Percentiles rank a stretch among this genome's conserved stretches.
Conservation (phyloP, 1,140 invertebrate genomes). For the Drosophila persimilis region DNA sequence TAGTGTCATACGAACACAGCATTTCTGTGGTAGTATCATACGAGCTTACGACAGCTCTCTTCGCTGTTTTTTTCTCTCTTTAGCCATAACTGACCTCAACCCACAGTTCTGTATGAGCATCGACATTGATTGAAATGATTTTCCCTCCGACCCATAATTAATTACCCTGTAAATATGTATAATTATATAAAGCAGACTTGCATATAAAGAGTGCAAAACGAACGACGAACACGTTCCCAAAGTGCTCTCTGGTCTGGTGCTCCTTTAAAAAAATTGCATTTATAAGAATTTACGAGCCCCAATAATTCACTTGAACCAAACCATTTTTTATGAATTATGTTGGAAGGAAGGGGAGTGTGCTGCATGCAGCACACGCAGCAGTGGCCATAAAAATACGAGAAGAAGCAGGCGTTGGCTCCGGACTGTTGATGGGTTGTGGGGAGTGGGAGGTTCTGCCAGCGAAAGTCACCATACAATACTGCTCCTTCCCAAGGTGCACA, state of each 20-base stretch:
- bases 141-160: conserved; percentile 27
- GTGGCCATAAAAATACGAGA: conserved; percentile 57
- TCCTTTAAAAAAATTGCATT: conserved; percentile 48
- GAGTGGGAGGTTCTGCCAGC: conserved; percentile 16
- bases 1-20: too few species aligned
- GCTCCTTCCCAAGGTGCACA: not conserved
- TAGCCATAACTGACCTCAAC: not conserved
- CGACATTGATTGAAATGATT: conserved; percentile 35
- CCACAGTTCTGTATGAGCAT: not conserved
- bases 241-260: conserved; percentile 2
- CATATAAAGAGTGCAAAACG: conserved; percentile 18
- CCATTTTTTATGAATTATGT: conserved; percentile 63
- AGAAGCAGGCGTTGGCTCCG: conserved; percentile 49
- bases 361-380: conserved; percentile 27
- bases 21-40: too few species aligned
- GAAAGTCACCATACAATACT: conserved; percentile 50
- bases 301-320: conserved; percentile 55
- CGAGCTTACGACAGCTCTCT: too few species aligned
- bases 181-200: conserved; percentile 26
- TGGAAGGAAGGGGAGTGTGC: conserved; percentile 35
- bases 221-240: conserved; percentile 30
- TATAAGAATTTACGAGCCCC: conserved; percentile 60
- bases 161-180: conserved; percentile 24
- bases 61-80: not conserved
- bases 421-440: too few species aligned